These are phyloP conservation scores for Loxodonta africana DNA, from an alignment of 2,113 vertebrate species.

Conservation along the genomic window DNA sequence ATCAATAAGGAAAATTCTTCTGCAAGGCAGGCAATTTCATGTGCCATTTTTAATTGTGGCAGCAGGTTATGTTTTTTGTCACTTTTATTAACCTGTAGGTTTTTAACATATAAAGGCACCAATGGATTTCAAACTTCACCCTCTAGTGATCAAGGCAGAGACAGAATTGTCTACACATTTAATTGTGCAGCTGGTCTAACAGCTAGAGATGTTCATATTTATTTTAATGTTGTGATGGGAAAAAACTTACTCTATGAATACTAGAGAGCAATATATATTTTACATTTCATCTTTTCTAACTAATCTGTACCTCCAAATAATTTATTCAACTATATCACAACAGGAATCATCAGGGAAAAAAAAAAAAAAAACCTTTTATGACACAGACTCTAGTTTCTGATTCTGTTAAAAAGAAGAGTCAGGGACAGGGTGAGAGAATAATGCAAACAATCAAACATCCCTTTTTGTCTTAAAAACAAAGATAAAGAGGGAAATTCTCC, in stretches of 20 bases:
- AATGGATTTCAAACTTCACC: background rate
- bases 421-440: background rate
- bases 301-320: background rate
- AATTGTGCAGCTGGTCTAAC: background rate
- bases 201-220: background rate
- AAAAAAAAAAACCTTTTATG: background rate
- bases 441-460: background rate
- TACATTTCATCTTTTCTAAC: background rate
- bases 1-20: constrained; percentile 79
- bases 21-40: constrained; percentile 75
- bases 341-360: background rate
- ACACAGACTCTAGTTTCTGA: background rate
- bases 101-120: background rate
- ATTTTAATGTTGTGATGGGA: background rate
- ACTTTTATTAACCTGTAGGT: constrained; percentile 70
- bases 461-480: constrained; percentile 7
- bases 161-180: background rate
- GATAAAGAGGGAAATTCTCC: background rate
- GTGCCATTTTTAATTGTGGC: constrained; percentile 79
- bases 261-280: background rate
- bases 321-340: background rate
- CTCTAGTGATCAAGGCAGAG: background rate
- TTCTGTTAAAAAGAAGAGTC: background rate
- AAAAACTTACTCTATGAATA: background rate
- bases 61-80: constrained; percentile 20